A percentile compares a stretch with the other conserved stretches of the same genome.
phyloP scores from a whole-genome alignment of 2,797 vertebrate species.

The Rhodeus uyekii region DNA sequence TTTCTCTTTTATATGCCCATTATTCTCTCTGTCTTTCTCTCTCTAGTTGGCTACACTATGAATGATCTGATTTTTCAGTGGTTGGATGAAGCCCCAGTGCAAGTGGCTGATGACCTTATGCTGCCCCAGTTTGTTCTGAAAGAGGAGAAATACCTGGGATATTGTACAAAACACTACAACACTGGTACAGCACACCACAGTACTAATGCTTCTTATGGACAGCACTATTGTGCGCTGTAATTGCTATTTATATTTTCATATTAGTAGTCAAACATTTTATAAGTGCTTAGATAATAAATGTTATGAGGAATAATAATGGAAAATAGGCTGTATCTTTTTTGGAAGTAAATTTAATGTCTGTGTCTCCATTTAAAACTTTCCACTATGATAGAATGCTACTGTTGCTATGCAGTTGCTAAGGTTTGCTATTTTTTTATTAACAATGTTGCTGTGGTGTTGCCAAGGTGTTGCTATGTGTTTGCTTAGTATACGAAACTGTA shows the following conservation, averaged over 20 bases:
- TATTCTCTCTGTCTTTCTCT: constrained; percentile 31
- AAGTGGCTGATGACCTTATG: constrained; percentile 90
- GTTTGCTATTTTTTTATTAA: not conserved
- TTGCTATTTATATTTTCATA: not conserved
- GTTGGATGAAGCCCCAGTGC: constrained; percentile 90
- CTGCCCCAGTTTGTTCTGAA: constrained; percentile 93
- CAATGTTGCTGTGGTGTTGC: not conserved
- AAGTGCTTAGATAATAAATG: not conserved
- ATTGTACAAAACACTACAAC: constrained; percentile 96
- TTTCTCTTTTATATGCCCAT: not conserved
- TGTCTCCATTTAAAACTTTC: not conserved
- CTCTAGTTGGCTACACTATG: constrained; percentile 94
- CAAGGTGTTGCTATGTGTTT: not conserved
- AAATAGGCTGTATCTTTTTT: not conserved
- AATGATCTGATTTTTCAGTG: constrained; percentile 94
- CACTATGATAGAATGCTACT: not conserved
- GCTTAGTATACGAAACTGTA: not conserved
- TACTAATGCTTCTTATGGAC: not conserved
- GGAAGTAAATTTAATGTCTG: not conserved
- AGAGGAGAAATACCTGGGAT: constrained; percentile 90
- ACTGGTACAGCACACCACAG: constrained; percentile 77
- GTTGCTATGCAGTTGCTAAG: not conserved
- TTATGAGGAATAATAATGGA: not conserved
- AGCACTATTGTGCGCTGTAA: not conserved
- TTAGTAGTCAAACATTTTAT: not conserved